Evolutionary conservation across 2,888 invertebrate genomes (phyloP), one percentile per base, ranked within the genome.

Genomic region (Pachydiplax longipennis): DNA sequence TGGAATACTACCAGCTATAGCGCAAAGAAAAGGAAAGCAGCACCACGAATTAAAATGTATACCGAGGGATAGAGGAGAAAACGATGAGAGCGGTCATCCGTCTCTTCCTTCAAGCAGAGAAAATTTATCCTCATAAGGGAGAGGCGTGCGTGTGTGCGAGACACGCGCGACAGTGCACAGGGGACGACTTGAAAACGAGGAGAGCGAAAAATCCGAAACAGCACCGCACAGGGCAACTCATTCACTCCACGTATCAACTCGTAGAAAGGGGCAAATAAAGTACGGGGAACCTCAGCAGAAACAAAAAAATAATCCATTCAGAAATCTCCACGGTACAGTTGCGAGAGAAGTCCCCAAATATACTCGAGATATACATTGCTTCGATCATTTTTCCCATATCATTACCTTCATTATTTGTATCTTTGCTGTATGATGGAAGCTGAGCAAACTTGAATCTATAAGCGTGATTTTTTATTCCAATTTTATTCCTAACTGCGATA

Each of bases 81-180:
- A 58, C 87, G 87, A 37, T 61, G 87, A 61, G 65, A 87, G 87
- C 87, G 61, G 87, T 65, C 87, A 87, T 87, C 61, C 87, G 87
- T 87, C 87, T 87, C 37, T 35, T 83, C 58, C 83, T 83, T 83
- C 58, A 35, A 31, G 35, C 83, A n/a, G 61, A 58, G 87, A 87
- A 37, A 87, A 87, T 87, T 37, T 87, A 87, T 61, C 58, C 61
- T 61, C 61, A 61, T 61, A 65, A 87, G 48, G 87, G 87, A 35
- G 40, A n/a, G 18, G 40, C 22, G 87, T 37, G 61, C 87, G 61
- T 87, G 83, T 87, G 35, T 87, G 53, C 15, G 35, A 40, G 83
- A 83, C 25, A 82, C 58, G 53, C 37, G 37, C 80, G 81, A n/a
- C 81, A 48, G 18, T 31, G 22, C 58, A 37, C 37, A 37, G 35